These are phyloP conservation scores for Frankliniella intonsa DNA, from an alignment of 2,888 invertebrate genomes.

Conservation along the genomic window DNA sequence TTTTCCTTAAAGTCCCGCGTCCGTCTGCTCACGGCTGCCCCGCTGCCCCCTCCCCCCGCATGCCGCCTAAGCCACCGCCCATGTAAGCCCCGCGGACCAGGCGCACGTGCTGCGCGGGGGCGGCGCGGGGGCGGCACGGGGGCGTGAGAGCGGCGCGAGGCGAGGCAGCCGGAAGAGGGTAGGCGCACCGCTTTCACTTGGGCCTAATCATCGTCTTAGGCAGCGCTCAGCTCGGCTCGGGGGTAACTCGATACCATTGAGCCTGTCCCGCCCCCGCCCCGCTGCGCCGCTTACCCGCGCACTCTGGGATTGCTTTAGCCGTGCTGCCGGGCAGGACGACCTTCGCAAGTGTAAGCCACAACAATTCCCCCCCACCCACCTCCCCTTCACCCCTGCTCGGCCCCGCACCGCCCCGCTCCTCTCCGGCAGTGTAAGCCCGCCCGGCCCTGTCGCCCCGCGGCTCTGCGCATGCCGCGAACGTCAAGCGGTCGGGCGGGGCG, in stretches of 20 bases:
- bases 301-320: background rate
- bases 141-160: background rate
- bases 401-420: background rate
- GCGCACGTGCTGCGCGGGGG: too few relatives aligned
- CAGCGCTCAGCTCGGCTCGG: background rate
- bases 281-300: background rate
- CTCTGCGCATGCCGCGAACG: background rate
- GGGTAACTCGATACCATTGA: background rate
- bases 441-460: background rate
- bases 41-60: too few relatives aligned
- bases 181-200: background rate
- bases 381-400: background rate
- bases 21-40: too few relatives aligned
- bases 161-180: background rate
- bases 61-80: too few relatives aligned
- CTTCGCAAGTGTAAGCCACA: conserved; percentile 10
- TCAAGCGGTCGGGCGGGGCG: background rate
- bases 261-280: background rate
- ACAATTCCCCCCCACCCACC: background rate
- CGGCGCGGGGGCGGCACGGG: background rate
- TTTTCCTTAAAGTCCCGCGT: too few relatives aligned
- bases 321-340: background rate
- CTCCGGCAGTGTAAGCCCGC: background rate
- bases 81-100: too few relatives aligned
- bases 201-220: background rate